phyloP scores from a whole-genome alignment of 35 echinoderm and acorn worm genomes.

The Amphiura filiformis region DNA sequence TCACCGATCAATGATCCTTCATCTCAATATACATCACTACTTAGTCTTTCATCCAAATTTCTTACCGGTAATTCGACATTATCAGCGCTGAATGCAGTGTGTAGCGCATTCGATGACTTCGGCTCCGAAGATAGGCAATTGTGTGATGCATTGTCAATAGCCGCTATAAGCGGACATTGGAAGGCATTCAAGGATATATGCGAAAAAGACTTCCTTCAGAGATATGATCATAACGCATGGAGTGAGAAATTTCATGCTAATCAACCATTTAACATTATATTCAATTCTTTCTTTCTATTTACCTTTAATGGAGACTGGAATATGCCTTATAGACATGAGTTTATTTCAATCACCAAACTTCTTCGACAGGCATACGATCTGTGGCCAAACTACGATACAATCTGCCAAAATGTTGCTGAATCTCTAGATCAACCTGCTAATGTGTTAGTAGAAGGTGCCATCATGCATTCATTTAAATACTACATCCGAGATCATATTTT shows the following conservation, averaged over 20 bases:
- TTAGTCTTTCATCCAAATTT: neutral
- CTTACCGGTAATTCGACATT: neutral
- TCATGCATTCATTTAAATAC: neutral
- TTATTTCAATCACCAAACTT: neutral
- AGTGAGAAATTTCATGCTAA: neutral
- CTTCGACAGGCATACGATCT: neutral
- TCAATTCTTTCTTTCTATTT: neutral
- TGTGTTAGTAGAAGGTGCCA: neutral
- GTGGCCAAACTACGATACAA: neutral
- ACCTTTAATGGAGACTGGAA: neutral
- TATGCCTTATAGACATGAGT: neutral
- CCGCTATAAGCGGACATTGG: neutral
- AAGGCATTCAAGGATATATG: neutral
- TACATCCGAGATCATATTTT: neutral
- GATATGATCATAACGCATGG: neutral
- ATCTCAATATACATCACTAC: neutral
- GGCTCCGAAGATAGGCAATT: neutral
- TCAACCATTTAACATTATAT: neutral
- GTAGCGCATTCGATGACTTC: neutral
- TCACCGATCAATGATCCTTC: no score
- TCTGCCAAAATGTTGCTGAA: neutral
- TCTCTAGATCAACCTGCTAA: neutral
- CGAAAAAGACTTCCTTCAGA: neutral
- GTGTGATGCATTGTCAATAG: neutral
- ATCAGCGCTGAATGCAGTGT: neutral